Evolutionary conservation across 2,888 invertebrate species (phyloP), one percentile per base, ranked within the genome.

Genomic region (Drosophila dives): DNA sequence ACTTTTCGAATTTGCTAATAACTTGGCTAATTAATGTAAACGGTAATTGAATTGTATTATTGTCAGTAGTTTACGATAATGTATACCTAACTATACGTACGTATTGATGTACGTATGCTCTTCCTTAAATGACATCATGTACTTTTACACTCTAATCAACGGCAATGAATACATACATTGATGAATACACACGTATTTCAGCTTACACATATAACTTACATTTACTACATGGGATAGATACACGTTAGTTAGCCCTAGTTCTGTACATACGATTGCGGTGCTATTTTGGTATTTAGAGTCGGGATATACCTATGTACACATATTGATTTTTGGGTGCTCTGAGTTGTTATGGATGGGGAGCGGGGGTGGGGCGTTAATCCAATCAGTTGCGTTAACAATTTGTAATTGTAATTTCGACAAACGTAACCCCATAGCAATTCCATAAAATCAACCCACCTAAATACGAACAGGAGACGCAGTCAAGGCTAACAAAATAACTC

Each of bases 61-160:
- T 92, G 92, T 92, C 92, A 91, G 91, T 90, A 89, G 91, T 92
- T 92, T 91, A 91, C 92, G 90, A 78, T 85, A 73, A 83, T 81
- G 64, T 75, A 75, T 72, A 54, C 60, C 42, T 71, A 79, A 36
- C 45, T 58, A 48, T 59, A 61, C 40, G 45, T 33, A 53, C 23
- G 42, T 40, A 45, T 53, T 51, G 40, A 23, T 56, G 32, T 59
- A 59, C 38, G 59, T 45, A 45, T 23, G 45, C 45, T 23, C 23
- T 15, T 23, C 23, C 4, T 23, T 51, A 45, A 55, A 42, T 26
- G 61, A 51, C n/a, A 48, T 36, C 26, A 38, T 55, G 20, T 63
- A 48, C 5, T 36, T 48, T 56, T 36, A 29, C 45, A 36, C 20
- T 51, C 34, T 42, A 45, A 45, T 45, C 58, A 68, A 66, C 59